Base-by-base conservation (phyloP, 2,797 vertebrate genomes). In the Danio kyathit region DNA sequence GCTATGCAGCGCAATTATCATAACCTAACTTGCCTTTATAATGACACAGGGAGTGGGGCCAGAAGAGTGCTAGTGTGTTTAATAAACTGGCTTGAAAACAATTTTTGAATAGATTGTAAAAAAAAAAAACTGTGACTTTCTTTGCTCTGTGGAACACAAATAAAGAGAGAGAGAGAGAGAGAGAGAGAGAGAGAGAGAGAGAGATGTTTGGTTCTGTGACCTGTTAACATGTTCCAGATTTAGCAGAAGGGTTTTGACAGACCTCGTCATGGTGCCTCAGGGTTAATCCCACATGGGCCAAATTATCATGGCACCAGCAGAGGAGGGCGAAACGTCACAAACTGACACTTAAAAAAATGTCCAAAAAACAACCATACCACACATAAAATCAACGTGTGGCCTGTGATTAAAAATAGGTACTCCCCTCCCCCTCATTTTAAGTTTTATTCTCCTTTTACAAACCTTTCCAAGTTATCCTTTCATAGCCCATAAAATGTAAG, bases 201-300 rank as follows among this genome's bases (percentile, higher is more conserved):
- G n/a, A 38, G 16, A 52, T 41, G 19, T 63, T 70, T 72, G 43
- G 74, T 66, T 80, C 74, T 79, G 75, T 60, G 78, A 84, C 85
- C 84, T 56, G 59, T 72, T 89, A 87, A 88, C 85, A 65, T 81
- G 66, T 86, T 88, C 86, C 86, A 89, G 87, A 87, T 86, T 87
- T 76, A 48, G 43, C 69, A 60, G 17, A 40, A 67, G 54, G n/a
- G 21, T 74, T 51, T 82, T 82, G 63, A 83, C 70, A 13, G 73
- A 59, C 49, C 43, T 65, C 17, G 54, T 85, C 63, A 49, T 52
- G 56, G 69, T 81, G 77, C 80, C 63, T 83, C 48, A 69, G 85
- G 83, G 86, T 87, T 89, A 85, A 87, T 59, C 79, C 80, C 87
- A 88, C 85, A 88, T 87, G 87, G 83, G 75, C 63, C 65, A 81